Percentiles rank a stretch among this genome's conserved stretches.
Evolutionary conservation across 2,888 invertebrate genomes (phyloP).

Genomic region (Caenorhabditis parvicauda): DNA sequence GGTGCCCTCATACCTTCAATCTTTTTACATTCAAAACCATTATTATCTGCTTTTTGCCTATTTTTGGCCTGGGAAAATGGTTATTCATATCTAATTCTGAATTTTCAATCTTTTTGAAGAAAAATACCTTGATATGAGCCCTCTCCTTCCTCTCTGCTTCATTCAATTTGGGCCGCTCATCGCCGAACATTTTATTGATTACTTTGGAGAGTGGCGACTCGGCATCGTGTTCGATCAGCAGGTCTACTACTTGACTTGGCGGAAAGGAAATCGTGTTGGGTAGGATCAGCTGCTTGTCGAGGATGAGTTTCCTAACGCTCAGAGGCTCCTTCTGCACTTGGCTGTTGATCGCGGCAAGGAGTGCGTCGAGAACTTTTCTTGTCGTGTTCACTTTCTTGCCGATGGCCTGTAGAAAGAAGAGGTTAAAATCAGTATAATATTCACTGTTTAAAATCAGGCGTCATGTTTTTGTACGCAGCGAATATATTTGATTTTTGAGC

Average conservation of each 20-base stretch:
- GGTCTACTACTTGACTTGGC: conserved; percentile 57
- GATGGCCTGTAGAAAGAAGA: conserved; percentile 35
- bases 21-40: too few species aligned
- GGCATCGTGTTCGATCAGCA: conserved; percentile 60
- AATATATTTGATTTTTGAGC: too few species aligned
- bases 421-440: background rate
- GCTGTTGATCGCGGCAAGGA: conserved; percentile 56
- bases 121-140: conserved; percentile 38
- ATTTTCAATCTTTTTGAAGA: too few species aligned
- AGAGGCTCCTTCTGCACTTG: conserved; percentile 58
- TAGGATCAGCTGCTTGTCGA: conserved; percentile 58
- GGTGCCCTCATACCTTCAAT: too few species aligned
- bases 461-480: background rate
- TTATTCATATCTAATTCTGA: background rate
- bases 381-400: conserved; percentile 33
- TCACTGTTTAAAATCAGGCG: background rate
- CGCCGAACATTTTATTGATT: conserved; percentile 52
- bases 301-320: conserved; percentile 53
- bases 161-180: conserved; percentile 50
- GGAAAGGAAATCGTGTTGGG: conserved; percentile 61
- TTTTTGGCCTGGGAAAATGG: conserved; percentile 6
- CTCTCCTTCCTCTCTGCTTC: conserved; percentile 53
- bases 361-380: conserved; percentile 54
- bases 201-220: conserved; percentile 51
- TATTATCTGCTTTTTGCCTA: too few species aligned